Conservation (phyloP, 2,888 invertebrate genomes). For the Acrobasis consociella region DNA sequence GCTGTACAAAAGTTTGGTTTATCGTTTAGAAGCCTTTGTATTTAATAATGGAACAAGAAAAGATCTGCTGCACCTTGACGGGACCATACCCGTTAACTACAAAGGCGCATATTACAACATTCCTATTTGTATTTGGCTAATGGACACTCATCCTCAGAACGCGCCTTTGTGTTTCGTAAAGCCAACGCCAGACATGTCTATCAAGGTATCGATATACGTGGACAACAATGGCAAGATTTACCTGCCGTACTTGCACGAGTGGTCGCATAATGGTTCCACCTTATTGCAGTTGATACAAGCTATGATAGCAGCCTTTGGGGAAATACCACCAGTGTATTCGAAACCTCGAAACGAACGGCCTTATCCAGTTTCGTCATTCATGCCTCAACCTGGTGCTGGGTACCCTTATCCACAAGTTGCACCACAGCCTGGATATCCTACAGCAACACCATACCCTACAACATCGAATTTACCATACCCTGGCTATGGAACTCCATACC, state of each 20-base stretch:
- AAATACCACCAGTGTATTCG: constrained; percentile 96
- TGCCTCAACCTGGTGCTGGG: constrained; percentile 69
- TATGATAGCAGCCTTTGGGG: constrained; percentile 96
- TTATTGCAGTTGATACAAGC: constrained; percentile 94
- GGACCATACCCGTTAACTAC: constrained; percentile 96
- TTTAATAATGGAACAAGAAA: constrained; percentile 94
- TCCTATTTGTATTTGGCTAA: constrained; percentile 97
- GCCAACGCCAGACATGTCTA: constrained; percentile 97
- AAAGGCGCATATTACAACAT: constrained; percentile 97
- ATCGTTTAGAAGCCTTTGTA: constrained; percentile 83
- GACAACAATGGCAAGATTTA: constrained; percentile 98
- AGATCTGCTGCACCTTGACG: constrained; percentile 92
- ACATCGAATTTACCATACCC: constrained; percentile 78
- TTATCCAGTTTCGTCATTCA: constrained; percentile 78
- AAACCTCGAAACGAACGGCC: constrained; percentile 85
- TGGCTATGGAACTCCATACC: constrained; percentile 70
- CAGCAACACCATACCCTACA: constrained; percentile 70
- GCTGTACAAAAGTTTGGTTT: constrained; percentile 70
- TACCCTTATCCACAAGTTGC: constrained; percentile 66
- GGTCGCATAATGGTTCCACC: constrained; percentile 92
- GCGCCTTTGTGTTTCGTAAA: constrained; percentile 97
- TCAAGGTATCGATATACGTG: constrained; percentile 96
- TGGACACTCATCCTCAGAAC: constrained; percentile 98
- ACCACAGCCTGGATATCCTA: constrained; percentile 59
- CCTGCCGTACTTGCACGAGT: constrained; percentile 97